Base-by-base conservation (phyloP, 2,113 vertebrate species). In the Alligator mississippiensis region DNA sequence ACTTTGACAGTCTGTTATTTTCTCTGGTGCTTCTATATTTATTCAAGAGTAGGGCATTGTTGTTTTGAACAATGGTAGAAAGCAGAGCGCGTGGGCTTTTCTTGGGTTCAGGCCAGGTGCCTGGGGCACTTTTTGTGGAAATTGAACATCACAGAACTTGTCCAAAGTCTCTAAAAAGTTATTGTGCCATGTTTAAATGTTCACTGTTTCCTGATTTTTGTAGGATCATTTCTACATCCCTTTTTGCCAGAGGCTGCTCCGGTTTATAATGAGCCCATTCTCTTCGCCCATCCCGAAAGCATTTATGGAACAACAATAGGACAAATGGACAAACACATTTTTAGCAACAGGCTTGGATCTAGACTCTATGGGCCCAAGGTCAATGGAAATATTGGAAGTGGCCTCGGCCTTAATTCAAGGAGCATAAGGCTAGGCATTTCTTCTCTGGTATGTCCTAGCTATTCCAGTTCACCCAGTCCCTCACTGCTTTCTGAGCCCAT, bases 121-220 rank as follows among this genome's bases (percentile, higher is more conserved):
- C 66, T 54, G 0, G 38, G 77, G 7, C 6, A 0, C n/a, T 5
- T 0, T 0, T 24, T 62, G 17, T 11, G 68, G 22, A 0, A 17
- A 0, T 0, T 2, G 57, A 8, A 0, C 13, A 1, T 0, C 13
- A 0, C n/a, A 12, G 91, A n/a, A 55, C 22, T 75, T 75, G 5
- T 0, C 15, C 75, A 2, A 1, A 1, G 6, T 0, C 19, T 30
- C 24, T 82, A 0, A 14, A 0, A 2, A 2, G 14, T 1, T 2
- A 1, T 3, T 12, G 22, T 0, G 60, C 68, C 1, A 88, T 14
- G 34, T 62, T 70, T 55, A 78, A 30, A 17, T 92, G 75, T 68
- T 17, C 63, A 34, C 47, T 9, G 0, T 27, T 80, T 72, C 82
- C 82, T 1, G 2, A 0, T 0, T 15, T 64, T 17, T 6, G 1